A percentile compares a stretch with the other conserved stretches of the same genome.
Conservation (phyloP, 2,113 vertebrate genomes). For the Amblyopsis rosae region DNA sequence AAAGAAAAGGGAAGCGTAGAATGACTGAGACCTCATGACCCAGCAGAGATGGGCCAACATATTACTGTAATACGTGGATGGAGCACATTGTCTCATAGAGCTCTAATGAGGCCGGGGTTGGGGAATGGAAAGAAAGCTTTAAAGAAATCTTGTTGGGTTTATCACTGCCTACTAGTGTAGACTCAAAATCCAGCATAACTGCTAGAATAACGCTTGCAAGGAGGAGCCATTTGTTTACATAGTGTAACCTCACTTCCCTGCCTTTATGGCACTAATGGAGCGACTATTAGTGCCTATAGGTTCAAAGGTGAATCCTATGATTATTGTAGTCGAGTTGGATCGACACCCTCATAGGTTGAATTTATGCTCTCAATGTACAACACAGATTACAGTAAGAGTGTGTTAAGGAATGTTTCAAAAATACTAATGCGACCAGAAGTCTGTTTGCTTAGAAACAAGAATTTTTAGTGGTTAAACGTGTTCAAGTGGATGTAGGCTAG, state of each 20-base stretch:
- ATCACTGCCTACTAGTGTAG: neutral
- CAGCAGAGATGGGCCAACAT: conserved; percentile 66
- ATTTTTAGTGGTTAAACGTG: neutral
- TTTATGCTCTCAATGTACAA: neutral
- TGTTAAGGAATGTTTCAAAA: too few species aligned
- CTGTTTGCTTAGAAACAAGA: neutral
- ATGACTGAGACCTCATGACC: conserved; percentile 57
- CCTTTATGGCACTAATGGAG: conserved; percentile 58
- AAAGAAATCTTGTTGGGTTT: conserved; percentile 23
- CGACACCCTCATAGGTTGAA: conserved; percentile 46
- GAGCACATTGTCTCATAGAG: conserved; percentile 56
- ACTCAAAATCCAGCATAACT: conserved; percentile 13
- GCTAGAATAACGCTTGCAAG: conserved; percentile 30
- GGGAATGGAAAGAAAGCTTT: conserved; percentile 44
- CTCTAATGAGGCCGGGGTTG: conserved; percentile 26
- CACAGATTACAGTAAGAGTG: too few species aligned
- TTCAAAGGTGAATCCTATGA: conserved; percentile 73
- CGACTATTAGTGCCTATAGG: conserved; percentile 60
- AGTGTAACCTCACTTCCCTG: conserved; percentile 54
- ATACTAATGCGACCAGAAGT: too few species aligned
- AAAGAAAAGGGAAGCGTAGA: conserved; percentile 39
- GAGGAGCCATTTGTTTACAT: conserved; percentile 59
- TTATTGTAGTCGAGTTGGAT: conserved; percentile 68
- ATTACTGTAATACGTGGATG: conserved; percentile 70
- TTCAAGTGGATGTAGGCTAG: neutral